Evolutionary conservation across 2,888 invertebrate genomes (phyloP).

Genomic region (Acanthosepion lycidas): DNA sequence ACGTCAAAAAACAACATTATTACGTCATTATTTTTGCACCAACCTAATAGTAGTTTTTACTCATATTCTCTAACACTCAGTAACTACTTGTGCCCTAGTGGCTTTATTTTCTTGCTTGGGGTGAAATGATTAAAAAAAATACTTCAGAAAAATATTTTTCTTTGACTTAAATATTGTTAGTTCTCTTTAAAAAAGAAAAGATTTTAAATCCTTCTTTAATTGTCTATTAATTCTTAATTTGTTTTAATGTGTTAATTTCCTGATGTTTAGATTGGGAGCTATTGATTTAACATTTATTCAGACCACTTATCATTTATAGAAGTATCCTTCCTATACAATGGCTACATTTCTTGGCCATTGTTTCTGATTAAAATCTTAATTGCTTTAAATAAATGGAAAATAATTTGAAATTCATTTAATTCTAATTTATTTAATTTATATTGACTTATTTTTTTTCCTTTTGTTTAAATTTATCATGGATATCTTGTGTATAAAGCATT

Average conservation of each 20-base stretch:
- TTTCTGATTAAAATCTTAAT: slow-evolving; percentile 12
- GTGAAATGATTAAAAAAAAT: background rate
- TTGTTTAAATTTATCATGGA: too few relatives aligned
- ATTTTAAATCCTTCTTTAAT: background rate
- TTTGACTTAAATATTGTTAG: background rate
- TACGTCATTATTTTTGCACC: too few relatives aligned
- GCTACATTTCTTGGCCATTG: background rate
- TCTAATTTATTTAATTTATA: background rate
- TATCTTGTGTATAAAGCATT: background rate
- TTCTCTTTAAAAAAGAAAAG: background rate
- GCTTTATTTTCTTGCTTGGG: too few relatives aligned
- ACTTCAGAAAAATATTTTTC: background rate
- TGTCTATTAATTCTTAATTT: background rate
- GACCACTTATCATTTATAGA: background rate
- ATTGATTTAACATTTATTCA: background rate
- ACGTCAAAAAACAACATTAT: too few relatives aligned
- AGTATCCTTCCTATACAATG: background rate
- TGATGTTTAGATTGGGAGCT: background rate
- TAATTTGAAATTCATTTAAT: background rate
- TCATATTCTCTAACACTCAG: too few relatives aligned
- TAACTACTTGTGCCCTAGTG: too few relatives aligned
- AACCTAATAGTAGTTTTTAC: too few relatives aligned
- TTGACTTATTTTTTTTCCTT: too few relatives aligned
- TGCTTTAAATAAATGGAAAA: slow-evolving; percentile 4
- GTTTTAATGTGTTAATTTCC: background rate